Evolutionary conservation across 1,140 invertebrate species (phyloP).

Genomic region (Procambarus virginalis): DNA sequence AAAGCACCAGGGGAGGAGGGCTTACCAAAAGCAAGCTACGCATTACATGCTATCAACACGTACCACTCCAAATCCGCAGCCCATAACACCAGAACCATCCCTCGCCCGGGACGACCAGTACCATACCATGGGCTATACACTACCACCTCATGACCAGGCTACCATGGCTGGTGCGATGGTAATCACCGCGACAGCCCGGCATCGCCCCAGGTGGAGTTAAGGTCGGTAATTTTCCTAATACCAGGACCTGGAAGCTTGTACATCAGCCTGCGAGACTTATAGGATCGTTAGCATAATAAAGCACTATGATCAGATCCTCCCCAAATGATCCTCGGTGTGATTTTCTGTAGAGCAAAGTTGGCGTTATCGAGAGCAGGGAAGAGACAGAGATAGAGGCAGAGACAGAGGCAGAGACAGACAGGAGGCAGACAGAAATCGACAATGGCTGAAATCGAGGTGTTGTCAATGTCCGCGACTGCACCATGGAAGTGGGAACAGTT

Average conservation of each 20-base stretch:
- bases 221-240: constrained; percentile 41
- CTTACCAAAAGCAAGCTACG: too few relatives aligned
- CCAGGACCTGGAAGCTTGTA: constrained; percentile 16
- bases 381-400: neutral
- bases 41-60: too few relatives aligned
- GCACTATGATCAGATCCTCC: constrained; percentile 27
- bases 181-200: constrained; percentile 5
- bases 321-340: neutral
- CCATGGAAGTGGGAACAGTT: neutral
- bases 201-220: constrained; percentile 1
- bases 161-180: neutral
- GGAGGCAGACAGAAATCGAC: neutral
- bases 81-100: neutral
- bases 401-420: neutral
- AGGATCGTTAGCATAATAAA: constrained; percentile 28
- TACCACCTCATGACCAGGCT: neutral
- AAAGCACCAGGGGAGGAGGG: too few relatives aligned
- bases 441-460: neutral
- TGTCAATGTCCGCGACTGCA: neutral
- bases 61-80: too few relatives aligned
- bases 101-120: neutral
- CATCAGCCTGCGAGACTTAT: constrained; percentile 29
- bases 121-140: neutral
- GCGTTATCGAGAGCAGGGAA: neutral
- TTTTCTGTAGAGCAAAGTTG: constrained; percentile 14